Base-by-base conservation (phyloP, 2,888 invertebrate genomes). In the Macaria liturata region DNA sequence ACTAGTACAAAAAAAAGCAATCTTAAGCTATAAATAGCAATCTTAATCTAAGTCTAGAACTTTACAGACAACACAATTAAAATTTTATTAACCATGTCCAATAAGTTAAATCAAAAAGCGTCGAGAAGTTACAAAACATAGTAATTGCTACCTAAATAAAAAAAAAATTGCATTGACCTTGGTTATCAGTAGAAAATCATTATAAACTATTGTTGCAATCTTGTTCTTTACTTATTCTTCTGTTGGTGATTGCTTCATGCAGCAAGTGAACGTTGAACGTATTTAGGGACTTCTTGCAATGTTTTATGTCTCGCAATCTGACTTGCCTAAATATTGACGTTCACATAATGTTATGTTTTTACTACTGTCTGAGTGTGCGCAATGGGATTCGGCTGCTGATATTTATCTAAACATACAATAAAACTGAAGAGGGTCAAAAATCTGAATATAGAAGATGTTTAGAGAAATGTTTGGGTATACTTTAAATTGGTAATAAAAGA, bases 61-160 rank as follows among this genome's bases (percentile, higher is more conserved):
- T 39, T 39, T 7, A 39, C 39, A 39, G 8, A 20, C 39, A 5
- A 39, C 39, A 39, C 39, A 39, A 39, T 58, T 46, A 40, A 49
- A 44, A 48, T 20, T 20, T 20, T 20, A 20, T 2, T 9, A 48
- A 43, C 45, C 37, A 46, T 53, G 54, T 9, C 54, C 4, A 51
- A 60, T 53, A 34, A 39, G 43, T 54, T 57, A 51, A 57, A 20
- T 20, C 20, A 20, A 20, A 20, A 20, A 32, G 32, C 9, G 46
- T 32, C 45, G 34, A 49, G 34, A 52, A 51, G 46, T 64, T 64
- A 49, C 57, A 53, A 60, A 59, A 62, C 49, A 7, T 46, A 5
- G 42, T 20, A 46, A 48, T 64, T 67, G 53, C 51, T 51, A 55
- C 44, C 9, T n/a, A n/a, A n/a, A n/a, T n/a, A n/a, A n/a, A n/a